A percentile compares a stretch with the other conserved stretches of the same genome.
These are phyloP conservation scores for Oostethus manadensis DNA, from an alignment of 2,113 vertebrate species.

Conservation along the genomic window DNA sequence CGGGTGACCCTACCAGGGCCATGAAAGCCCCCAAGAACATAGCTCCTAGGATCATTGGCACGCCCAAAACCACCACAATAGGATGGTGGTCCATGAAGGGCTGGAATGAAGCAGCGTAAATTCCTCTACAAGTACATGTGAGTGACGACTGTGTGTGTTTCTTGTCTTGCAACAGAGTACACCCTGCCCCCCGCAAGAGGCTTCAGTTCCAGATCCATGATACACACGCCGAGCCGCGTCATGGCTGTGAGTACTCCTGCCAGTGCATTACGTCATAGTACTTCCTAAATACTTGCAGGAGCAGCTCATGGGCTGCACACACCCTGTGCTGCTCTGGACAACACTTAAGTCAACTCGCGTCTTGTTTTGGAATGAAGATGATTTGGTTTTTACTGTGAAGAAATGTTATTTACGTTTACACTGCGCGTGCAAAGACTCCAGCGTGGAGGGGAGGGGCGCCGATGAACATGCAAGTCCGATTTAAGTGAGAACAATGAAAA, in stretches of 20 bases:
- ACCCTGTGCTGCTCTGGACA: neutral
- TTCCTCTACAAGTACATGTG: neutral
- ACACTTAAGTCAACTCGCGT: too few relatives aligned
- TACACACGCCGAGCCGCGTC: slow-evolving; percentile 54
- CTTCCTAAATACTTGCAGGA: neutral
- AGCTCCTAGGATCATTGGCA: too few relatives aligned
- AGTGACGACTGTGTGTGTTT: neutral
- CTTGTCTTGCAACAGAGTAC: slow-evolving; percentile 49
- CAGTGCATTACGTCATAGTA: neutral
- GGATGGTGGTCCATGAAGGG: too few relatives aligned
- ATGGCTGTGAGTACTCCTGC: slow-evolving; percentile 62
- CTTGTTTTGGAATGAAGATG: too few relatives aligned
- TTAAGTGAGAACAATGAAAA: slow-evolving; percentile 33
- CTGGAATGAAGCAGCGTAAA: too few relatives aligned
- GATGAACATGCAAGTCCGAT: neutral
- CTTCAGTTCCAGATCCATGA: slow-evolving; percentile 69
- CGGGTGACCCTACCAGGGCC: too few relatives aligned
- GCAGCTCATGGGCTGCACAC: neutral
- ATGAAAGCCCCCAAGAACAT: too few relatives aligned
- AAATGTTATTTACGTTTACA: neutral
- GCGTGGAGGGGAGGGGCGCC: too few relatives aligned
- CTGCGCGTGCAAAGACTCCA: too few relatives aligned
- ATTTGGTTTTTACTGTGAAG: too few relatives aligned
- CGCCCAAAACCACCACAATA: too few relatives aligned
- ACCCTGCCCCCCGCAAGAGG: slow-evolving; percentile 31